Percentiles rank a stretch among this genome's conserved stretches.
Evolutionary conservation across 2,888 invertebrate species (phyloP).

Genomic region (Pandemis heparana): DNA sequence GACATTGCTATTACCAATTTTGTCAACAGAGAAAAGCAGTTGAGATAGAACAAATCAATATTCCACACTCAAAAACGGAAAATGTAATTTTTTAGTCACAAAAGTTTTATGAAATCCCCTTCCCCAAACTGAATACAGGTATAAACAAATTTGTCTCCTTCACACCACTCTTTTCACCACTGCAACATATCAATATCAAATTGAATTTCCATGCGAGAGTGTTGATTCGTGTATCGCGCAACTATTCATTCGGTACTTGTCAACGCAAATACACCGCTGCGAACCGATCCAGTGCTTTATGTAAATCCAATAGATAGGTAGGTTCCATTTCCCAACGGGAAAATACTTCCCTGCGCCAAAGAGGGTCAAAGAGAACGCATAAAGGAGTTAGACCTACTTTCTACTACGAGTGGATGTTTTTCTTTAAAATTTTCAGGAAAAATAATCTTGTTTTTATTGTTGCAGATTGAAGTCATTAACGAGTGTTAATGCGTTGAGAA

Average conservation of each 20-base stretch:
- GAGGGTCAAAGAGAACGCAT: slow-evolving; percentile 36
- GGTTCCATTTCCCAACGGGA: slow-evolving; percentile 35
- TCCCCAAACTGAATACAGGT: not conserved
- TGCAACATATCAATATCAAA: slow-evolving; percentile 28
- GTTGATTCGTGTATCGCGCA: slow-evolving; percentile 41
- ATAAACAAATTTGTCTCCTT: not conserved
- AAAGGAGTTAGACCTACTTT: slow-evolving; percentile 13
- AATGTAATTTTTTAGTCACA: no score
- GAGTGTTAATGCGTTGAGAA: not conserved
- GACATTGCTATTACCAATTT: no score
- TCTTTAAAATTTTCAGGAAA: not conserved
- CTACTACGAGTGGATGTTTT: not conserved
- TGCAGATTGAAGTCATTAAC: not conserved
- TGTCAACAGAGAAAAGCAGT: no score
- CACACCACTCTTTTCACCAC: not conserved
- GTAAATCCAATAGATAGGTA: slow-evolving; percentile 41
- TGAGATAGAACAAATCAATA: no score
- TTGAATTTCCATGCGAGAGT: slow-evolving; percentile 32
- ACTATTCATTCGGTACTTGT: slow-evolving; percentile 41
- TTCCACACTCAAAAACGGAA: no score
- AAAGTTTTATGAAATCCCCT: no score
- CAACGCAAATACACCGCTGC: slow-evolving; percentile 37
- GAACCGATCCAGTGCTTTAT: slow-evolving; percentile 33
- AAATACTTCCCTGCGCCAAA: slow-evolving; percentile 36
- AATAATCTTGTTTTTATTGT: not conserved